These are phyloP conservation scores for Engystomops pustulosus DNA, from an alignment of 2,113 vertebrate species.

Conservation along the genomic window DNA sequence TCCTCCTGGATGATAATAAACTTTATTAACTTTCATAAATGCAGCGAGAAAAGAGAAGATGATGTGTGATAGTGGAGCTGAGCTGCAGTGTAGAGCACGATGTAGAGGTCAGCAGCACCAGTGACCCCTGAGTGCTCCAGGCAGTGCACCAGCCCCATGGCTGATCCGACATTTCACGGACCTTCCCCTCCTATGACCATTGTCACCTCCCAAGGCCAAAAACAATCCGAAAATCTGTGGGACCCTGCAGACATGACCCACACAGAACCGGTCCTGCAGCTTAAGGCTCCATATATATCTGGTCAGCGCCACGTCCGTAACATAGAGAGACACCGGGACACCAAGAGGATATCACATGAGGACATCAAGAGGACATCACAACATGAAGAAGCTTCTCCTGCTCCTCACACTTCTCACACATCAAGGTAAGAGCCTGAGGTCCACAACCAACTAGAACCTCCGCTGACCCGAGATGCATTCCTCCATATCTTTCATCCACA, in stretches of 20 bases:
- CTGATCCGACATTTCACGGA: too few relatives aligned
- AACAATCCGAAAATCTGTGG: too few relatives aligned
- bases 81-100: not conserved
- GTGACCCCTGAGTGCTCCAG: too few relatives aligned
- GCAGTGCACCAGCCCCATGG: too few relatives aligned
- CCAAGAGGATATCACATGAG: too few relatives aligned
- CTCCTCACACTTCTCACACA: not conserved
- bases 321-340: not conserved
- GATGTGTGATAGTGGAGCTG: not conserved
- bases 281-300: not conserved
- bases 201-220: not conserved
- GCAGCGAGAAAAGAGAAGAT: too few relatives aligned
- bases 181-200: not conserved
- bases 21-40: too few relatives aligned
- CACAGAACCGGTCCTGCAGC: constrained; percentile 7
- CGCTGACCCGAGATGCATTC: not conserved
- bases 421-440: not conserved
- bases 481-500: too few relatives aligned
- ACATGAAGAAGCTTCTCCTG: not conserved
- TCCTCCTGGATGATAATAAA: too few relatives aligned
- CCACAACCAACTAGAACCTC: not conserved
- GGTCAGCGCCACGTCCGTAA: not conserved
- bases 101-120: too few relatives aligned
- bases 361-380: not conserved
- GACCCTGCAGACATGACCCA: too few relatives aligned